These are phyloP conservation scores for Frieseomelitta varia DNA, from an alignment of 1,140 invertebrate genomes.

Conservation along the genomic window DNA sequence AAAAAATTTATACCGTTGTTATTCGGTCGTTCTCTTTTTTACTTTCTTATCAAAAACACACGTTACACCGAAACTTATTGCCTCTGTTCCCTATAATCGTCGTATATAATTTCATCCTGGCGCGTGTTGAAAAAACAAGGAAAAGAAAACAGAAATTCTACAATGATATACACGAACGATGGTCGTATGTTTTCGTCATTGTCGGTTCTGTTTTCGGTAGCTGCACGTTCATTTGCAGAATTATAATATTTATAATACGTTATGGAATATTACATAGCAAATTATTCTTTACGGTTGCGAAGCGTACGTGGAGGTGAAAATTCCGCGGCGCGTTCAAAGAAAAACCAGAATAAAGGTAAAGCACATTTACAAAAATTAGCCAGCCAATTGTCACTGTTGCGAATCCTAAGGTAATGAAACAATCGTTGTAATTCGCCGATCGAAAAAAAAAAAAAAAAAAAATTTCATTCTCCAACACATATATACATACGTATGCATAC, in stretches of 20 bases:
- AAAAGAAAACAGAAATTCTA: too few species aligned
- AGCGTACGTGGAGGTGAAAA: not conserved
- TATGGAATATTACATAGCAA: not conserved
- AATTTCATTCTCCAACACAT: not conserved
- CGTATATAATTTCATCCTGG: not conserved
- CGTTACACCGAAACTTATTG: not conserved
- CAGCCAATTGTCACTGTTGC: not conserved
- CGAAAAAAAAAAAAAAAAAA: not conserved
- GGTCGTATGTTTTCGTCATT: not conserved
- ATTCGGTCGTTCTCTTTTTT: not conserved
- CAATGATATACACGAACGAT: not conserved
- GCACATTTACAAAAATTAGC: not conserved
- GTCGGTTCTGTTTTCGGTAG: not conserved
- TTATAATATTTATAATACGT: constrained; percentile 2
- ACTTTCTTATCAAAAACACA: not conserved
- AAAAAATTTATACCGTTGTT: not conserved
- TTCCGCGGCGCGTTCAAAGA: not conserved
- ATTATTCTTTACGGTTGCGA: not conserved
- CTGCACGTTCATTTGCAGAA: not conserved
- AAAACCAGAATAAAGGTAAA: not conserved
- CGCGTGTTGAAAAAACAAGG: not conserved
- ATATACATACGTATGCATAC: too few species aligned
- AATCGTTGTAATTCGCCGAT: not conserved
- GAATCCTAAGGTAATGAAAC: not conserved
- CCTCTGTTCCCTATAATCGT: not conserved